phyloP scores from a whole-genome alignment of 2,888 invertebrate genomes.

The Dicyrtoma fusca region DNA sequence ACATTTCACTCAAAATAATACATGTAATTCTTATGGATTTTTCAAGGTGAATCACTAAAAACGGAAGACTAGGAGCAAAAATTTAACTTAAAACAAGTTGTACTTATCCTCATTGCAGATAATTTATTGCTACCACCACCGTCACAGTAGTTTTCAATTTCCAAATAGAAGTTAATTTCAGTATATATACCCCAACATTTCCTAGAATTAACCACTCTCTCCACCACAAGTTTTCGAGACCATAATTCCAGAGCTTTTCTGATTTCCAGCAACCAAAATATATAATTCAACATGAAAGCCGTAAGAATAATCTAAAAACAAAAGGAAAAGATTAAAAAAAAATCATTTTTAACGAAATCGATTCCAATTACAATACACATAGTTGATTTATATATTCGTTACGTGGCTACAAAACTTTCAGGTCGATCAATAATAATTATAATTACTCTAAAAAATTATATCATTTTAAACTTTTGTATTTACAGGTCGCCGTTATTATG shows the following conservation, averaged over 20 bases:
- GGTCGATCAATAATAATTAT: too few relatives aligned
- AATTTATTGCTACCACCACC: too few relatives aligned
- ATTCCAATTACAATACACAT: too few relatives aligned
- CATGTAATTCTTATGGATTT: not conserved
- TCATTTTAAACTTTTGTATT: constrained; percentile 3
- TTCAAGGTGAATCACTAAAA: constrained; percentile 27
- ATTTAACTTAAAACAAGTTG: not conserved
- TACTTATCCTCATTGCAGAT: too few relatives aligned
- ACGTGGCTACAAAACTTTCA: too few relatives aligned
- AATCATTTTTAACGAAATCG: too few relatives aligned
- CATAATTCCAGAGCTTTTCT: not conserved
- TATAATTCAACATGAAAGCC: constrained; percentile 21
- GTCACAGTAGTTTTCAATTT: too few relatives aligned
- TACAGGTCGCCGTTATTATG: constrained; percentile 10
- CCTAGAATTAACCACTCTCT: not conserved
- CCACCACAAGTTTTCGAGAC: not conserved
- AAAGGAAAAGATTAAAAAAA: too few relatives aligned
- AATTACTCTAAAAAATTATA: not conserved
- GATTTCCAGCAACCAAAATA: not conserved
- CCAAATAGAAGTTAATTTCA: not conserved
- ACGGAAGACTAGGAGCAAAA: constrained; percentile 11
- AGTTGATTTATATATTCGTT: too few relatives aligned
- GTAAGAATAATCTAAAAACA: constrained; percentile 10
- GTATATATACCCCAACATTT: constrained; percentile 18
- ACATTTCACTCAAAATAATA: too few relatives aligned